These are phyloP conservation scores for Ganaspis sp. DNA, from an alignment of 1,140 invertebrate species.

Conservation along the genomic window DNA sequence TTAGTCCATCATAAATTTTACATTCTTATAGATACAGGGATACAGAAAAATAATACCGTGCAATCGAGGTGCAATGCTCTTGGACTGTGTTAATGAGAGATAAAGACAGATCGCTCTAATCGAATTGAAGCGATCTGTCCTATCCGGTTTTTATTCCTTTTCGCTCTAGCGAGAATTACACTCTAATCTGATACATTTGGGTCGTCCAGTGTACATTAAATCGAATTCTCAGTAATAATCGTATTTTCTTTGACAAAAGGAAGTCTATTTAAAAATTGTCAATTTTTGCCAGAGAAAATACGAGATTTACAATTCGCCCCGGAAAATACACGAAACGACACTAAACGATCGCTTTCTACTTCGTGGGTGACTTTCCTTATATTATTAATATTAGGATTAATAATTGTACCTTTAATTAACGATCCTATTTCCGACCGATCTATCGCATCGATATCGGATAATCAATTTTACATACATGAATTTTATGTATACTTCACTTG, in stretches of 20 bases:
- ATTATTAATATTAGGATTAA: conserved; percentile 58
- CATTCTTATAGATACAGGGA: conserved; percentile 73
- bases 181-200: conserved; percentile 17
- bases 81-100: conserved; percentile 44
- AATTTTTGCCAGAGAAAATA: conserved; percentile 23
- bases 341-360: conserved; percentile 34
- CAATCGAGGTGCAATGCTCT: conserved; percentile 70
- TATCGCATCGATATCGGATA: conserved; percentile 34
- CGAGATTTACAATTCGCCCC: too few species aligned
- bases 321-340: not conserved
- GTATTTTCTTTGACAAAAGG: not conserved
- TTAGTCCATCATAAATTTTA: conserved; percentile 62
- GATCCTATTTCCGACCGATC: conserved; percentile 41
- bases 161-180: not conserved
- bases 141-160: not conserved
- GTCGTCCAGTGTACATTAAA: not conserved
- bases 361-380: conserved; percentile 25
- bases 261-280: conserved; percentile 18
- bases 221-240: not conserved
- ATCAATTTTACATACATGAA: conserved; percentile 58
- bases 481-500: conserved; percentile 65
- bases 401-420: conserved; percentile 60
- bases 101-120: not conserved
- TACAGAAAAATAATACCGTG: conserved; percentile 75
- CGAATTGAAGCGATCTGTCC: not conserved